Percentiles rank a stretch among this genome's conserved stretches.
Conservation (phyloP, 2,888 invertebrate genomes). For the Watsonalla binaria region DNA sequence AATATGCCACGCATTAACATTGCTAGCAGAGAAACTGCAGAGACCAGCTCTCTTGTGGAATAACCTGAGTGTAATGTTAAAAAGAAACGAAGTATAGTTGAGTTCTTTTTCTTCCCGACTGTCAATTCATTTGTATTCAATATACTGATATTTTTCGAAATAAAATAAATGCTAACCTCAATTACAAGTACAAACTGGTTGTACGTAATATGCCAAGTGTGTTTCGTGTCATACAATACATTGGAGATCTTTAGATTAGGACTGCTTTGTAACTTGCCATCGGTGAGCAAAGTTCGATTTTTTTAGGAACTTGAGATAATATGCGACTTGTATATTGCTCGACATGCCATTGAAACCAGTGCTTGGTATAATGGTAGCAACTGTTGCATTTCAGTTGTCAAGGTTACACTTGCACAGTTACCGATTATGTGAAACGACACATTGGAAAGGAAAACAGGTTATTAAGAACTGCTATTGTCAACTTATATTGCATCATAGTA, state of each 20-base stretch:
- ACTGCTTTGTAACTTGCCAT: not conserved
- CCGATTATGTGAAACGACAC: slow-evolving; percentile 14
- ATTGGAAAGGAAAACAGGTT: slow-evolving; percentile 19
- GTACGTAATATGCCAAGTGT: not conserved
- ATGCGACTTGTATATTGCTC: too few species aligned
- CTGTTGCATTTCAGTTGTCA: slow-evolving; percentile 24
- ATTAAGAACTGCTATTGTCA: not conserved
- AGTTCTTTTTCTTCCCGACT: not conserved
- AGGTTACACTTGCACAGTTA: slow-evolving; percentile 23
- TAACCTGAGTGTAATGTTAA: not conserved
- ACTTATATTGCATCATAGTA: not conserved
- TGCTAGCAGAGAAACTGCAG: slow-evolving; percentile 13
- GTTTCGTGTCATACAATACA: not conserved
- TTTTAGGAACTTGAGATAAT: not conserved
- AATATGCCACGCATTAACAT: slow-evolving; percentile 21
- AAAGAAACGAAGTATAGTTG: not conserved
- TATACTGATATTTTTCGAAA: not conserved
- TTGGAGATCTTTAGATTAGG: not conserved
- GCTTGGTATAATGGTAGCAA: slow-evolving; percentile 25
- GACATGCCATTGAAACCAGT: slow-evolving; percentile 13
- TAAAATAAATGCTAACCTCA: not conserved
- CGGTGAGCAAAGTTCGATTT: not conserved
- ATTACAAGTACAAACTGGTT: not conserved
- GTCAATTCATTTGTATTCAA: too few species aligned
- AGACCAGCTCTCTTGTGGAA: not conserved